A percentile compares a stretch with the other conserved stretches of the same genome.
phyloP scores from a whole-genome alignment of 2,113 vertebrate species.

The Muscicapa adusta region DNA sequence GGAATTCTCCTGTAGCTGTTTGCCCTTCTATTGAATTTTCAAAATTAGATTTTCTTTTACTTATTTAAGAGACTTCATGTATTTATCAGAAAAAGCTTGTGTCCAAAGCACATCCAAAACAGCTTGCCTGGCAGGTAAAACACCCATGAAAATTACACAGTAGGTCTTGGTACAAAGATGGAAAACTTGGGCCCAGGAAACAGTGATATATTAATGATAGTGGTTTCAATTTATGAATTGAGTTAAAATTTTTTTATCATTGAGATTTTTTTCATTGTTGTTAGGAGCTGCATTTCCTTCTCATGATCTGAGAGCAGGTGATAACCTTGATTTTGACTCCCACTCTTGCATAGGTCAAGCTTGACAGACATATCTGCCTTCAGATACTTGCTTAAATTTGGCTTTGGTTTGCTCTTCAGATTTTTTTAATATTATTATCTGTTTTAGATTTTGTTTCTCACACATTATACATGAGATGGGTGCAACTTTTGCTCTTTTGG shows the following conservation, averaged over 20 bases:
- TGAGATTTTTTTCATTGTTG: background rate
- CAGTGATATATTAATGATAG: background rate
- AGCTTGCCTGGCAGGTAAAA: background rate
- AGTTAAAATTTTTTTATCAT: background rate
- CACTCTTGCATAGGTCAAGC: background rate
- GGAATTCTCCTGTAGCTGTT: background rate
- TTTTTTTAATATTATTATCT: background rate
- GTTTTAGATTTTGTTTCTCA: background rate
- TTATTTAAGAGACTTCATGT: background rate
- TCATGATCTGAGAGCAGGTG: background rate
- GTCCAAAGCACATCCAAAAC: background rate
- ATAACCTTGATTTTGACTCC: background rate
- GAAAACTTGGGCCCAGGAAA: background rate
- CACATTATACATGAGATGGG: rapidly evolving
- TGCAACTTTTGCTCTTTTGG: background rate
- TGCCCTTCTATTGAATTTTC: background rate
- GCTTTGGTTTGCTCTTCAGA: background rate
- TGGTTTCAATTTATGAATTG: background rate
- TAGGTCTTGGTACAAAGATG: background rate
- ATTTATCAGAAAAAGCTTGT: background rate
- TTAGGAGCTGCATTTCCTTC: background rate
- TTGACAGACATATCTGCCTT: background rate
- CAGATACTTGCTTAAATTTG: background rate
- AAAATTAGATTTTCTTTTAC: background rate
- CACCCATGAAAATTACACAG: background rate